Base-by-base conservation (phyloP, 1,140 invertebrate species). In the Drosophila cardini region DNA sequence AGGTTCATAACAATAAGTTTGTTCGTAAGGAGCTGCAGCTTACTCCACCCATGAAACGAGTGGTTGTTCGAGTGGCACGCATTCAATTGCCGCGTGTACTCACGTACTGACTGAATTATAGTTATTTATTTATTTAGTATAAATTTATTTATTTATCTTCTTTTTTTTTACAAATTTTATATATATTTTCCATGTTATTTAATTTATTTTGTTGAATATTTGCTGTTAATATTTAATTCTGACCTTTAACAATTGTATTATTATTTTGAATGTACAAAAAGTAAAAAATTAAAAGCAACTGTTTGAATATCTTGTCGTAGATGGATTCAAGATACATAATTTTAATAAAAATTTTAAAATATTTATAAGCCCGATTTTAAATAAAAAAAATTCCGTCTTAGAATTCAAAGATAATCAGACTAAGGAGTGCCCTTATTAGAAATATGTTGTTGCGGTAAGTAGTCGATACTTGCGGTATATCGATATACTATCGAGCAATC, bases 1-100 rank as follows among this genome's bases (percentile, higher is more conserved):
- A 60, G 9, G 18, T 52, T 36, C 72, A 58, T 5, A 36, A 11
- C 8, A 36, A 11, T 5, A 40, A 58, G 18, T 30, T 9, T 21
- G 34, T 32, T 21, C 21, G 21, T 10, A 55, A 71, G 46, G 60
- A 71, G 5, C 18, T 65, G 9, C 9, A 48, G 40, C 7, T 53
- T 32, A 63, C 64, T 5, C 40, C 48, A 0, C 40, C 48, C 0
- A 16, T 56, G 13, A 68, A 68, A 6, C 70, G 48, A 13, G 62
- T 60, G 6, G 52, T 67, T 7, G 70, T 72, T 11, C 70, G 61
- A 36, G 42, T 76, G 16, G 36, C 34, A 15, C 62, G 74, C 4
- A 8, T 67, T 1, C 48, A 55, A 16, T 56, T 61, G 15, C 36
- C 62, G 1, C 32, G 30, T 4, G n/a, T 55, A 38, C 15, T 40